A percentile compares a stretch with the other conserved stretches of the same genome.
Conservation (phyloP, 1,140 invertebrate genomes). For the Sycophaga agraensis region DNA sequence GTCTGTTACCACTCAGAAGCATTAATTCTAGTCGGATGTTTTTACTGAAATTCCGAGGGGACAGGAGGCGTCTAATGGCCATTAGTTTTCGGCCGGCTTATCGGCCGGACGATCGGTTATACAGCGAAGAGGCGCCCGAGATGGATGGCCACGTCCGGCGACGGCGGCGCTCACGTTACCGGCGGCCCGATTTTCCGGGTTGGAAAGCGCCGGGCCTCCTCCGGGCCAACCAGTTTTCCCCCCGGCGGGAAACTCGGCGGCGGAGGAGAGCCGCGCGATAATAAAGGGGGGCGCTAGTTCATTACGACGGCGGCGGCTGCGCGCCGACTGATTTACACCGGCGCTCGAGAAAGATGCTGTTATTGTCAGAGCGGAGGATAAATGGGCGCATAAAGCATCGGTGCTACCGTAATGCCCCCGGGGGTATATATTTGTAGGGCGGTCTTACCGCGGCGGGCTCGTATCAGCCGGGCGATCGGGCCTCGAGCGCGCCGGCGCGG, state of each 20-base stretch:
- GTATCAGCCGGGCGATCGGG: background rate
- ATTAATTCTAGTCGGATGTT: no score
- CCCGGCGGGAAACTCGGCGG: background rate
- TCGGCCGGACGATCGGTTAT: no score
- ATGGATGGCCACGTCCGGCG: no score
- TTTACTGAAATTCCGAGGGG: no score
- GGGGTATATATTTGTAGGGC: slow-evolving; percentile 29
- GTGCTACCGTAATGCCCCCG: slow-evolving; percentile 19
- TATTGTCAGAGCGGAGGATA: slow-evolving; percentile 29
- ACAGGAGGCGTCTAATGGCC: no score
- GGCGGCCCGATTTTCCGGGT: no score
- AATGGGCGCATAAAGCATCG: slow-evolving; percentile 23
- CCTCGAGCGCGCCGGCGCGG: background rate
- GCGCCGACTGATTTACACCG: slow-evolving; percentile 27
- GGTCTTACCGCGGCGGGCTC: slow-evolving; percentile 5
- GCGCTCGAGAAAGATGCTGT: slow-evolving; percentile 29
- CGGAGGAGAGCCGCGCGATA: background rate
- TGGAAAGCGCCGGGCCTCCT: no score
- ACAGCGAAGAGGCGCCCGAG: no score
- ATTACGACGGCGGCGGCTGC: background rate
- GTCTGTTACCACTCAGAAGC: no score
- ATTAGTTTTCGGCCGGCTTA: no score
- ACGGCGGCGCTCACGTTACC: no score
- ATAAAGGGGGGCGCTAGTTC: no score
- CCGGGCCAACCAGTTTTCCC: background rate